phyloP scores from a whole-genome alignment of 1,140 invertebrate species.

The Brachionus asplanchnoidis region DNA sequence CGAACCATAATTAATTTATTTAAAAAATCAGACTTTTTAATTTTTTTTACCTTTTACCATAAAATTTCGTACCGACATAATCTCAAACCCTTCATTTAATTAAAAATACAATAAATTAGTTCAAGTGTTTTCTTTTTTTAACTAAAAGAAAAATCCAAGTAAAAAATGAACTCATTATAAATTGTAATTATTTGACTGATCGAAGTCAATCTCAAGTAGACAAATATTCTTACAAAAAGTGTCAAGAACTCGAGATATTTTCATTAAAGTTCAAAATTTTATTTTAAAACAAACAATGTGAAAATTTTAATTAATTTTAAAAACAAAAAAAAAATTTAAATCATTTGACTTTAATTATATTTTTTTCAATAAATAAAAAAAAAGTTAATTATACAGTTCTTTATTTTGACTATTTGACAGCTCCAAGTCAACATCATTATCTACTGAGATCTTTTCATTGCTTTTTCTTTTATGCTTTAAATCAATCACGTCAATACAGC shows the following conservation, averaged over 20 bases:
- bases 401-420: not conserved
- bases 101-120: too few species aligned
- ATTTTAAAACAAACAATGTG: not conserved
- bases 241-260: not conserved
- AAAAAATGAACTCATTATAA: not conserved
- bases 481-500: conserved; percentile 17
- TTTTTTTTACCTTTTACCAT: too few species aligned
- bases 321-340: not conserved
- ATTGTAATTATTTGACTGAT: not conserved
- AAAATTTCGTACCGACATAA: too few species aligned
- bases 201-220: not conserved
- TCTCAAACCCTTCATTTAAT: too few species aligned
- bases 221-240: not conserved
- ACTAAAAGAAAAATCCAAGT: too few species aligned
- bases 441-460: not conserved
- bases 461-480: not conserved
- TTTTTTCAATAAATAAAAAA: too few species aligned
- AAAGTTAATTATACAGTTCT: too few species aligned
- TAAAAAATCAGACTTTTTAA: too few species aligned
- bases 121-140: too few species aligned
- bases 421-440: not conserved
- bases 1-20: too few species aligned
- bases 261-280: not conserved
- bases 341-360: not conserved
- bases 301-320: not conserved